These are phyloP conservation scores for Drosophila emarginata DNA, from an alignment of 2,888 invertebrate species.

Conservation along the genomic window DNA sequence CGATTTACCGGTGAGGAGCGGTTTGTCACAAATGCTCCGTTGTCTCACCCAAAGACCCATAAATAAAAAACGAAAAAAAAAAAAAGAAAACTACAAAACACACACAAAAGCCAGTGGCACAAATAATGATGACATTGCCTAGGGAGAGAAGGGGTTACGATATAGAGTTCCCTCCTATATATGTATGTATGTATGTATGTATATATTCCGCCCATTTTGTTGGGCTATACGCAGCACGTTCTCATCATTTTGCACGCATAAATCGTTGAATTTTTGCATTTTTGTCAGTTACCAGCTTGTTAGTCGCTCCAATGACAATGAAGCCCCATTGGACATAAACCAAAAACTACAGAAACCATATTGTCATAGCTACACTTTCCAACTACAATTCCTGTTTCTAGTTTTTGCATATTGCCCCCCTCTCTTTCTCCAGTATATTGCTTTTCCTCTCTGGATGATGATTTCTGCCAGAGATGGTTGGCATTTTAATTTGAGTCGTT, in stretches of 20 bases:
- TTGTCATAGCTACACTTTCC: background rate
- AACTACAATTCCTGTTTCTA: slow-evolving; percentile 19
- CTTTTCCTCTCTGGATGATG: slow-evolving; percentile 24
- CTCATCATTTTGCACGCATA: slow-evolving; percentile 76
- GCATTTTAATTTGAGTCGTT: slow-evolving; percentile 4
- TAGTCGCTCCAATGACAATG: slow-evolving; percentile 56
- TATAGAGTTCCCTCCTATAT: background rate
- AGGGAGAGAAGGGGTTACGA: background rate
- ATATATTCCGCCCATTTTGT: slow-evolving; percentile 4
- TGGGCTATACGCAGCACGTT: slow-evolving; percentile 45
- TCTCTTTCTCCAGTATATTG: too few relatives aligned
- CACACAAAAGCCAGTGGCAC: slow-evolving; percentile 65
- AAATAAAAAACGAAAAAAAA: slow-evolving; percentile 59
- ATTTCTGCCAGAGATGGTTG: slow-evolving; percentile 26
- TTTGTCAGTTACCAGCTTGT: slow-evolving; percentile 48
- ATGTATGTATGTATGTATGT: too few relatives aligned
- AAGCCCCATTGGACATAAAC: slow-evolving; percentile 19
- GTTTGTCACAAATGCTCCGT: slow-evolving; percentile 74
- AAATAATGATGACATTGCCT: slow-evolving; percentile 64
- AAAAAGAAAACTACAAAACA: background rate
- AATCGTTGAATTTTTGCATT: slow-evolving; percentile 49
- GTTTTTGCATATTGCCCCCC: slow-evolving; percentile 44
- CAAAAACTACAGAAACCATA: background rate
- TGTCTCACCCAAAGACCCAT: slow-evolving; percentile 81
- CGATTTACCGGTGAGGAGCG: slow-evolving; percentile 76